A percentile compares a stretch with the other conserved stretches of the same genome.
phyloP scores from a whole-genome alignment of 2,888 invertebrate species.

The Gortyna flavago region DNA sequence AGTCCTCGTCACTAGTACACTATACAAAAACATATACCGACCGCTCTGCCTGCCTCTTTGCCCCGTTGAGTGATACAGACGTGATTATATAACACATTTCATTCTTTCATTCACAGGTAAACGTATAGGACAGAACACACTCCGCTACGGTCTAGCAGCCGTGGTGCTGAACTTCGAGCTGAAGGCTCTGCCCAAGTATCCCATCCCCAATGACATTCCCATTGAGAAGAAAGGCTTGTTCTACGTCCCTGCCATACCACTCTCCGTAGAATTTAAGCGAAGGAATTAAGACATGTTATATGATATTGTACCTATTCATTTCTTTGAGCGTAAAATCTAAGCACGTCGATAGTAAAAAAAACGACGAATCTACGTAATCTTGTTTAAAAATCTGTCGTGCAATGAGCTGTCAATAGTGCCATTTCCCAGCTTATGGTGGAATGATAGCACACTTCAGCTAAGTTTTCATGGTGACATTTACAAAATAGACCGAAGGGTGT shows the following conservation, averaged over 20 bases:
- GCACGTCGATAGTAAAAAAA: background rate
- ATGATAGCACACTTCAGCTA: background rate
- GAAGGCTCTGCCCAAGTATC: constrained; percentile 41
- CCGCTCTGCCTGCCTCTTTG: background rate
- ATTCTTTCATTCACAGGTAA: constrained; percentile 61
- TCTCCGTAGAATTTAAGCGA: constrained; percentile 57
- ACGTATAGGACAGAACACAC: constrained; percentile 67
- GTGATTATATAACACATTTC: background rate
- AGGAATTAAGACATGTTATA: constrained; percentile 32
- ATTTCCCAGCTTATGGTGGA: no score
- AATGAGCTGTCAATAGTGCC: background rate
- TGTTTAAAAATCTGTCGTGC: no score
- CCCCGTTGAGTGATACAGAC: no score
- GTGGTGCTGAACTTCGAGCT: constrained; percentile 64
- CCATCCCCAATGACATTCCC: constrained; percentile 59
- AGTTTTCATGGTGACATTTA: background rate
- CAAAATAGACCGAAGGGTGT: no score
- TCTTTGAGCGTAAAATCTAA: background rate
- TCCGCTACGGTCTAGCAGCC: constrained; percentile 64
- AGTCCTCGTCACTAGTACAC: no score
- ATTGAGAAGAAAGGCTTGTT: constrained; percentile 64
- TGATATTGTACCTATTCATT: background rate
- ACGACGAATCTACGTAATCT: no score
- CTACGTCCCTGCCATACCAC: constrained; percentile 53
- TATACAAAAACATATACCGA: background rate